These are phyloP conservation scores for Xestia xanthographa DNA, from an alignment of 2,888 invertebrate species.

Conservation along the genomic window DNA sequence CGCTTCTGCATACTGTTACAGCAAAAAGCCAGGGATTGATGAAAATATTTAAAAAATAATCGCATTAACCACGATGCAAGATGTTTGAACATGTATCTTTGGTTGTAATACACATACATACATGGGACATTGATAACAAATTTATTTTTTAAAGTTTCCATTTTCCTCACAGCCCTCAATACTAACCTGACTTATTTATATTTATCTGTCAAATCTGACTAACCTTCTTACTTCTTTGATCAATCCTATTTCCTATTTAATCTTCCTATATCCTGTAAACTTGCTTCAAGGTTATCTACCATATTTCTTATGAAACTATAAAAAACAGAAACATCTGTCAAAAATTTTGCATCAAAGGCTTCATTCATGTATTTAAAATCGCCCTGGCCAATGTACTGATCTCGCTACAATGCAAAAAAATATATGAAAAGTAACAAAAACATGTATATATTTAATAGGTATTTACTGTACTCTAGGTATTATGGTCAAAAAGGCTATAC, in stretches of 20 bases:
- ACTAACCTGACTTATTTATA: background rate
- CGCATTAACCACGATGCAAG: background rate
- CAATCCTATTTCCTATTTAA: background rate
- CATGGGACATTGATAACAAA: background rate
- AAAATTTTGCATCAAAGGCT: conserved; percentile 25
- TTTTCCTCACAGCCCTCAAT: background rate
- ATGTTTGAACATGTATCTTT: conserved; percentile 36
- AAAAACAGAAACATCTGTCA: conserved; percentile 33
- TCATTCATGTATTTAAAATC: conserved; percentile 1
- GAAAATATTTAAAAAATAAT: background rate
- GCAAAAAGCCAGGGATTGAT: conserved; percentile 49
- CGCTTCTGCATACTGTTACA: conserved; percentile 53
- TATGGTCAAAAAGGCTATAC: conserved; percentile 49
- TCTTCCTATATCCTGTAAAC: background rate
- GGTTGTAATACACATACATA: background rate
- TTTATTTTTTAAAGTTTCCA: background rate
- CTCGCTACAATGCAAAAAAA: conserved; percentile 53
- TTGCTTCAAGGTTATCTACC: background rate
- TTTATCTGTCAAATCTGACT: background rate
- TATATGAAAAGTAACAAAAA: conserved; percentile 28
- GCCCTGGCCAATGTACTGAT: conserved; percentile 53
- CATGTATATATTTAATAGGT: conserved; percentile 36
- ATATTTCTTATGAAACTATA: background rate
- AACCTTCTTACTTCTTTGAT: background rate
- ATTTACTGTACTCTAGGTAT: conserved; percentile 55